Base-by-base conservation (phyloP, 2,888 invertebrate genomes). In the Tortrix viridana region DNA sequence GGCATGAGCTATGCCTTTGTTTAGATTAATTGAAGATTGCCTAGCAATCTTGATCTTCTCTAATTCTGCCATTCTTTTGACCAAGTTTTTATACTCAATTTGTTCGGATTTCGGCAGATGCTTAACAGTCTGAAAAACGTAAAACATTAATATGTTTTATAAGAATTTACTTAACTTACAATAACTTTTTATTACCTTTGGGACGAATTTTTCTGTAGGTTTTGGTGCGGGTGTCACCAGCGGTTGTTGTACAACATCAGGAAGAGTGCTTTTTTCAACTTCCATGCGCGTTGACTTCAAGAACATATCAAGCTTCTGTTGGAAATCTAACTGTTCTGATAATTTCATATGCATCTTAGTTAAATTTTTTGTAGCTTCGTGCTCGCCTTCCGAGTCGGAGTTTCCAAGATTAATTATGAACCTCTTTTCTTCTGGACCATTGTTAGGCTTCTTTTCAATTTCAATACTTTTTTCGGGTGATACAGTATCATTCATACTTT, bases 261-360 rank as follows among this genome's bases (percentile, higher is more conserved):
- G 83, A 16, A 83, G 69, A 37, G 74, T 81, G 37, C 75, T 75
- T 48, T 83, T 87, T 70, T 92, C 91, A 2, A 90, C 88, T 73
- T 89, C 80, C 82, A 81, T 80, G 62, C 92, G 81, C 5, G 91
- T 88, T 20, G 84, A 84, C 69, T 92, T 92, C 37, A 93, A 76
- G 65, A 92, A 89, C 53, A 80, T 69, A 69, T 92, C 92, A 44
- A 93, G 71, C 70, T 88, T 88, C 57, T 86, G 82, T 73, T 92
- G 89, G 67, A 93, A 93, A 69, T 92, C 91, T 59, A 77, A 65
- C 67, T 86, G 85, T 64, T 91, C 86, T 4, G 87, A 82, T 54
- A 92, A 74, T 71, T 92, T 92, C 60, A 88, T 79, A 67, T 92
- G 92, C 92, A 92, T 92, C 79, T 89, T 90, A 9, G 89, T 90